phyloP scores from a whole-genome alignment of 1,140 invertebrate genomes.

The Drosophila lowei region DNA sequence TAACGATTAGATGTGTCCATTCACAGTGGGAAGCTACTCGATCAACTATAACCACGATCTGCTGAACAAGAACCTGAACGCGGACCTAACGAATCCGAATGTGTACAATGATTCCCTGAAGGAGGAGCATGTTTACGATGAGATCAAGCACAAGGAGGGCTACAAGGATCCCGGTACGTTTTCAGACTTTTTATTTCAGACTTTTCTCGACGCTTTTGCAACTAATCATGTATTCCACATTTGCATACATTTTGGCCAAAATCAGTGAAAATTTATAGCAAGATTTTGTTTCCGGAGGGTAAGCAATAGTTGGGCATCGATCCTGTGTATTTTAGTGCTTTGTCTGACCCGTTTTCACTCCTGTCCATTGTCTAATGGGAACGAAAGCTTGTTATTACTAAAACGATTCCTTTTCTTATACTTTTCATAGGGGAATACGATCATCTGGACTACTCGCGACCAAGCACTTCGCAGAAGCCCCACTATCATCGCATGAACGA shows the following conservation, averaged over 20 bases:
- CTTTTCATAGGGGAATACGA: constrained; percentile 88
- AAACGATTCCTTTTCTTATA: constrained; percentile 3
- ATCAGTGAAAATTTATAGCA: constrained; percentile 81
- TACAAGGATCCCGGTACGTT: constrained; percentile 84
- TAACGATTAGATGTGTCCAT: background rate
- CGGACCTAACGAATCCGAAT: constrained; percentile 92
- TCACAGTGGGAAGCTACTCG: constrained; percentile 83
- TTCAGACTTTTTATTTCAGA: background rate
- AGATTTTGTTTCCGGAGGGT: constrained; percentile 78
- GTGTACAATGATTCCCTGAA: constrained; percentile 89
- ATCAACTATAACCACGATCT: constrained; percentile 85
- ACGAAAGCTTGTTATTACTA: constrained; percentile 3
- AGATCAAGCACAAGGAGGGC: constrained; percentile 92
- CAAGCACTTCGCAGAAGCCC: constrained; percentile 90
- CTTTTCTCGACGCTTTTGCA: background rate
- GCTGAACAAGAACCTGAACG: constrained; percentile 90
- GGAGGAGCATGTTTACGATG: constrained; percentile 94
- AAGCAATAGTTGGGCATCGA: constrained; percentile 52
- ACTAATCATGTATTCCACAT: constrained; percentile 48
- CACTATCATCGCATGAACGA: constrained; percentile 89
- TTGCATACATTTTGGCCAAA: constrained; percentile 50
- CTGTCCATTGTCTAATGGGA: constrained; percentile 31
- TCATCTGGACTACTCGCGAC: constrained; percentile 92
- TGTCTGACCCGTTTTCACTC: constrained; percentile 26
- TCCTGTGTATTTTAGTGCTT: constrained; percentile 26